Evolutionary conservation across 2,888 invertebrate genomes (phyloP).

Genomic region (Reticulitermes lucifugus): DNA sequence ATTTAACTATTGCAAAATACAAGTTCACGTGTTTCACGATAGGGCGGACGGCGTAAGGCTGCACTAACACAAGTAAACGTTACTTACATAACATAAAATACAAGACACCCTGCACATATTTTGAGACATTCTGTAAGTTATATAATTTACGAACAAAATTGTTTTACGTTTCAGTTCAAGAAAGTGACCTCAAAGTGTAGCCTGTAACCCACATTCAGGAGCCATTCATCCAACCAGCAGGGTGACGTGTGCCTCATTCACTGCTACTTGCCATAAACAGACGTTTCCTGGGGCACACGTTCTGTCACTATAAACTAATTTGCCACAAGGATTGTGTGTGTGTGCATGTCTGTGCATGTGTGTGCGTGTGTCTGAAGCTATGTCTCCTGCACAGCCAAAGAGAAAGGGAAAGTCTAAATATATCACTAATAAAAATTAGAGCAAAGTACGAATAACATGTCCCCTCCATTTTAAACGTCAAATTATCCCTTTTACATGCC

Average conservation of each 20-base stretch:
- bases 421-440: slow-evolving; percentile 1
- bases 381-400: neutral
- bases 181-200: neutral
- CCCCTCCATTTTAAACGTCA: neutral
- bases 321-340: too few relatives aligned
- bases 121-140: neutral
- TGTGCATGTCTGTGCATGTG: too few relatives aligned
- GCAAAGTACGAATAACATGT: neutral
- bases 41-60: neutral
- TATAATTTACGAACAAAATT: neutral
- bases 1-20: neutral
- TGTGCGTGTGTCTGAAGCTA: neutral
- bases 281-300: neutral
- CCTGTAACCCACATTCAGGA: neutral
- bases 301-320: neutral
- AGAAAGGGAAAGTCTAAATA: slow-evolving; percentile 18
- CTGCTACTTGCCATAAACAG: neutral
- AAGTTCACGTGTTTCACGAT: slow-evolving; percentile 10
- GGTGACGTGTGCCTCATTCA: neutral
- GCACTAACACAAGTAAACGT: neutral
- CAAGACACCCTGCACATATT: neutral
- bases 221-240: neutral
- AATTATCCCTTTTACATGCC: neutral
- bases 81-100: neutral
- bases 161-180: neutral